Evolutionary conservation across 2,888 invertebrate species (phyloP).

Genomic region (Drosophila basisetae): DNA sequence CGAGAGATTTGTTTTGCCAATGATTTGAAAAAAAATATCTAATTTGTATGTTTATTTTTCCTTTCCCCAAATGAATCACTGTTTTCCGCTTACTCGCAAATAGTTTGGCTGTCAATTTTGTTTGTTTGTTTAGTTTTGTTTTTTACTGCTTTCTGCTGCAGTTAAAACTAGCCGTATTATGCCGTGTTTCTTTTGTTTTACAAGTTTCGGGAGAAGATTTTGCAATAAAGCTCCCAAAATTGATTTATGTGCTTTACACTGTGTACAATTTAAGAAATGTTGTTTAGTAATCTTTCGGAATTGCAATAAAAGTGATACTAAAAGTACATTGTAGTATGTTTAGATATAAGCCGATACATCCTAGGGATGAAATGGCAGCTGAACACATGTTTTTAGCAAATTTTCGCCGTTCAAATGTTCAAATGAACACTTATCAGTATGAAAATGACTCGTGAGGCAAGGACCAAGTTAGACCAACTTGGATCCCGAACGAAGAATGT

Average conservation of each 20-base stretch:
- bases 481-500: background rate
- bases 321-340: background rate
- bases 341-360: background rate
- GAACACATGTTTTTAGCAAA: background rate
- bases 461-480: background rate
- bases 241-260: background rate
- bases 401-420: background rate
- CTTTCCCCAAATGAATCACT: background rate
- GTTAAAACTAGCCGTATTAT: background rate
- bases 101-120: background rate
- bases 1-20: background rate
- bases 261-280: background rate
- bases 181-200: background rate
- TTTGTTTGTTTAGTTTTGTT: background rate
- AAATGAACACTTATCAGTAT: background rate
- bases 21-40: background rate
- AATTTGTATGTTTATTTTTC: background rate
- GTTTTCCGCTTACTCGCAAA: background rate
- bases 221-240: background rate
- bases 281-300: background rate
- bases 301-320: background rate
- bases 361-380: background rate
- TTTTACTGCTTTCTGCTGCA: background rate
- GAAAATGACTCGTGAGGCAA: background rate
- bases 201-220: background rate